A percentile compares a stretch with the other conserved stretches of the same genome.
These are phyloP conservation scores for Pachycephus smyrnensis DNA, from an alignment of 2,888 invertebrate genomes.

Conservation along the genomic window DNA sequence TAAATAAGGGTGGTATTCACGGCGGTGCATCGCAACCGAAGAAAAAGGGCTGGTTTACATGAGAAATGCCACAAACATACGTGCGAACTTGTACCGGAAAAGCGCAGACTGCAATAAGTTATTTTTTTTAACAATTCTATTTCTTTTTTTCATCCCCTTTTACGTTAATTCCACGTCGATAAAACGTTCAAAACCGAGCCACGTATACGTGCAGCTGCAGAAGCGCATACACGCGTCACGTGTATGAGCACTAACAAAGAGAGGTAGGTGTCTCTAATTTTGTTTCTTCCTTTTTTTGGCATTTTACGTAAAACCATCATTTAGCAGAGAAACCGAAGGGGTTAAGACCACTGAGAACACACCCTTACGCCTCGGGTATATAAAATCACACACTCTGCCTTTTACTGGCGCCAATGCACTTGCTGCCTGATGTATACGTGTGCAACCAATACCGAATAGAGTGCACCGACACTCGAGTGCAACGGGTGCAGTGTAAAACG, in stretches of 20 bases:
- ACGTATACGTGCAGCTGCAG: background rate
- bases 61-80: background rate
- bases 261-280: background rate
- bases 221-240: background rate
- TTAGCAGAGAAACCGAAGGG: background rate
- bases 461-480: background rate
- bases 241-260: background rate
- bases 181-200: background rate
- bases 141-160: background rate
- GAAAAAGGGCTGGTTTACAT: background rate
- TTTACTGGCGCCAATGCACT: background rate
- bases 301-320: background rate
- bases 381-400: background rate
- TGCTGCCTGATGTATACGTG: background rate
- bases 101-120: background rate
- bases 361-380: background rate
- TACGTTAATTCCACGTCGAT: background rate
- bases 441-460: too few species aligned
- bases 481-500: background rate
- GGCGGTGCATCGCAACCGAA: background rate
- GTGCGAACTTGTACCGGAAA: background rate
- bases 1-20: background rate
- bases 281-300: background rate
- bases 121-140: background rate
- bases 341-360: background rate